Percentiles rank a stretch among this genome's conserved stretches.
Conservation (phyloP, 2,888 invertebrate genomes). For the Chesias legatella region DNA sequence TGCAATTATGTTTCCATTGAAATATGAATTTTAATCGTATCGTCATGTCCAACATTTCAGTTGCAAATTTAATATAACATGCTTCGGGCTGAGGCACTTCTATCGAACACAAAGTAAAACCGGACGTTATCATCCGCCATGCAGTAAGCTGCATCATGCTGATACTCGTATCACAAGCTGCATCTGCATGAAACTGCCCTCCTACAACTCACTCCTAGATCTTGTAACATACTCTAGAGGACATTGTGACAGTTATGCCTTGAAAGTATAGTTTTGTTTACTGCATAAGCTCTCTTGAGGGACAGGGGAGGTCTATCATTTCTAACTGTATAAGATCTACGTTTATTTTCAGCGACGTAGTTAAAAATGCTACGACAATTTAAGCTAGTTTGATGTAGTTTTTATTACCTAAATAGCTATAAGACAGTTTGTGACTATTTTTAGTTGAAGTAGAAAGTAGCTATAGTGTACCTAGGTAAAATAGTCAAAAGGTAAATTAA, state of each 20-base stretch:
- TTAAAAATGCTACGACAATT: slow-evolving; percentile 9
- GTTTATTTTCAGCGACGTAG: slow-evolving; percentile 8
- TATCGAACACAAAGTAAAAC: slow-evolving; percentile 74
- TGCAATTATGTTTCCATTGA: slow-evolving; percentile 50
- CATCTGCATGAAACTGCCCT: slow-evolving; percentile 56
- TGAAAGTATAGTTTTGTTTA: slow-evolving; percentile 14
- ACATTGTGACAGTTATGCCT: slow-evolving; percentile 12
- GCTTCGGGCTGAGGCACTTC: slow-evolving; percentile 77
- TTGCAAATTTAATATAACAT: slow-evolving; percentile 61
- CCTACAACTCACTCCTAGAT: slow-evolving; percentile 19
- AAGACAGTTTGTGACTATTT: slow-evolving; percentile 1
- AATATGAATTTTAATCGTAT: slow-evolving; percentile 44
- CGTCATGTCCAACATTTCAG: slow-evolving; percentile 43
- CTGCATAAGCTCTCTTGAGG: slow-evolving; percentile 23
- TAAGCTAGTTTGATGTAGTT: background rate
- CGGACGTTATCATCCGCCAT: slow-evolving; percentile 75
- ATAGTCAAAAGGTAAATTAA: slow-evolving; percentile 1
- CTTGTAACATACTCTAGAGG: slow-evolving; percentile 12
- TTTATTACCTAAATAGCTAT: slow-evolving; percentile 1
- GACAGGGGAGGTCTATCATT: slow-evolving; percentile 16
- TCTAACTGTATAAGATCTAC: slow-evolving; percentile 18
- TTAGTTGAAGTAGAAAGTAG: background rate
- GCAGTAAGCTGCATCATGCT: slow-evolving; percentile 79
- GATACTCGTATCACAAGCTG: slow-evolving; percentile 62
- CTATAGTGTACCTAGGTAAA: slow-evolving; percentile 4